These are phyloP conservation scores for Pristionchus entomophagus DNA, from an alignment of 2,888 invertebrate species.

Conservation along the genomic window DNA sequence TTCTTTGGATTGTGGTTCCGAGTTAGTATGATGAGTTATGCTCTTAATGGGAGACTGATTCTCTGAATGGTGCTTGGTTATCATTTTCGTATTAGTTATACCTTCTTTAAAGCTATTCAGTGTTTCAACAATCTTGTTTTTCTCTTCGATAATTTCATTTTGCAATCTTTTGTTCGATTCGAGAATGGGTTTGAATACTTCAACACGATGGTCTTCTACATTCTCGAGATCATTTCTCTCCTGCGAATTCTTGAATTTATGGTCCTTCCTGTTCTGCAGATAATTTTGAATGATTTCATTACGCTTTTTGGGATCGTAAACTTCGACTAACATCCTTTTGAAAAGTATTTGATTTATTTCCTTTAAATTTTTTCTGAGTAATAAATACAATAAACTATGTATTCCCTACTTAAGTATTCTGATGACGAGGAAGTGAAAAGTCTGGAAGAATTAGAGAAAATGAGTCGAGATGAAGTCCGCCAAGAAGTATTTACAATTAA, in stretches of 20 bases:
- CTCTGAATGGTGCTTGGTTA: slow-evolving; percentile 39
- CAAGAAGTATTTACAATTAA: slow-evolving; percentile 51
- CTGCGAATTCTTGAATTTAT: slow-evolving; percentile 55
- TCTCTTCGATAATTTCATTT: slow-evolving; percentile 63
- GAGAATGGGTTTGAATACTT: slow-evolving; percentile 63
- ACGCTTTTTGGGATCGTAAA: slow-evolving; percentile 58
- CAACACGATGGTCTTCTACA: slow-evolving; percentile 60
- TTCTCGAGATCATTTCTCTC: slow-evolving; percentile 54
- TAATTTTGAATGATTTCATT: slow-evolving; percentile 56
- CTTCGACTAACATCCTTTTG: slow-evolving; percentile 50
- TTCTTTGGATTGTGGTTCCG: slow-evolving; percentile 50
- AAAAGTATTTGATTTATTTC: slow-evolving; percentile 42
- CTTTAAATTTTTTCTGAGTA: neutral
- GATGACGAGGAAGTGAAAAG: neutral
- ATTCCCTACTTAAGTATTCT: neutral
- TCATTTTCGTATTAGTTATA: neutral
- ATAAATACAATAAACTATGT: neutral
- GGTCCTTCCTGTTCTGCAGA: slow-evolving; percentile 57
- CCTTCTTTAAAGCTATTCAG: slow-evolving; percentile 53
- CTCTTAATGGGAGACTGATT: neutral
- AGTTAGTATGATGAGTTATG: too few relatives aligned
- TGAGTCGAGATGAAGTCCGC: slow-evolving; percentile 55
- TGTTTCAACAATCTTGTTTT: slow-evolving; percentile 62
- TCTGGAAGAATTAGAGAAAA: slow-evolving; percentile 50
- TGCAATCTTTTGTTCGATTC: slow-evolving; percentile 62